phyloP scores from a whole-genome alignment of 2,888 invertebrate species.

The Drosophila longiperda region DNA sequence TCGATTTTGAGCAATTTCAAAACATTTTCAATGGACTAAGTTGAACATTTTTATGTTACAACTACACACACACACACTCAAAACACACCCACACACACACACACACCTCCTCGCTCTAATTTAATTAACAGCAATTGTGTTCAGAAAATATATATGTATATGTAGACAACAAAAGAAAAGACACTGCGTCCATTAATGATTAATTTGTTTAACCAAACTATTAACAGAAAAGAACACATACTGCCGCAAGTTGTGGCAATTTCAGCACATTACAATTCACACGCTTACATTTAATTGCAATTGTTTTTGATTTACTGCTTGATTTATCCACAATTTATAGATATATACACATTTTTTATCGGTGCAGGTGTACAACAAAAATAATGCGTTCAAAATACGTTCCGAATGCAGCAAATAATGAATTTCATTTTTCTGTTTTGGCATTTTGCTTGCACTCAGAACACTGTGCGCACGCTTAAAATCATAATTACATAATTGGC shows the following conservation, averaged over 20 bases:
- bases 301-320: constrained; percentile 22
- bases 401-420: constrained; percentile 8
- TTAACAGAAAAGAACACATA: constrained; percentile 40
- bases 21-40: constrained; percentile 72
- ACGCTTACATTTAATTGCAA: not conserved
- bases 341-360: constrained; percentile 54
- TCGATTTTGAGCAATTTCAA: constrained; percentile 58
- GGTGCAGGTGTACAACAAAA: constrained; percentile 69
- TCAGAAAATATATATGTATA: constrained; percentile 43
- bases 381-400: constrained; percentile 17
- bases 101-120: constrained; percentile 6
- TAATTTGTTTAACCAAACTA: constrained; percentile 23
- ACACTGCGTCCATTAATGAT: constrained; percentile 40
- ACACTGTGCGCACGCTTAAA: constrained; percentile 50
- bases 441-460: constrained; percentile 29
- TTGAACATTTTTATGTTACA: constrained; percentile 69
- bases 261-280: constrained; percentile 18
- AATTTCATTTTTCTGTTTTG: constrained; percentile 29
- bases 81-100: constrained; percentile 1
- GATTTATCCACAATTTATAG: constrained; percentile 18
- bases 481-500: constrained; percentile 15
- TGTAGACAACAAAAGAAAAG: constrained; percentile 20
- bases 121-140: constrained; percentile 61
- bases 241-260: constrained; percentile 54
- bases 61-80: constrained; percentile 24